Conservation (phyloP, 2,888 invertebrate genomes). For the Epirrita christyi region DNA sequence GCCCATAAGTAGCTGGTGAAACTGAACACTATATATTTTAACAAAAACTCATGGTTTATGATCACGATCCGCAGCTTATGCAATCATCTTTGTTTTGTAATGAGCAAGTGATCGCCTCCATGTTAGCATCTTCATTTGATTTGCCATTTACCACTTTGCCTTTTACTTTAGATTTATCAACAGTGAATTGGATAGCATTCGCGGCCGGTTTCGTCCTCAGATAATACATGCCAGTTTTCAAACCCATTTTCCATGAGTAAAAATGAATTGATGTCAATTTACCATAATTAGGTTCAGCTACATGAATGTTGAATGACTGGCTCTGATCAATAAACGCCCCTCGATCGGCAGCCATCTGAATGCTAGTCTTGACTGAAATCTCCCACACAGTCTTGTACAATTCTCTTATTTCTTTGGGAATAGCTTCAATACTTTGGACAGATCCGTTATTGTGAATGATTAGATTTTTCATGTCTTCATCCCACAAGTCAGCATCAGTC, state of each 20-base stretch:
- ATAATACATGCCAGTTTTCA: slow-evolving; percentile 99
- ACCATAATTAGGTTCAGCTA: slow-evolving; percentile 96
- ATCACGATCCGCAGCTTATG: slow-evolving; percentile 92
- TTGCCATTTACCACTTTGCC: slow-evolving; percentile 54
- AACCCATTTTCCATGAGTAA: slow-evolving; percentile 97
- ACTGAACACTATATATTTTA: too few relatives aligned
- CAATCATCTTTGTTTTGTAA: slow-evolving; percentile 95
- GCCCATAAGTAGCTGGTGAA: too few relatives aligned
- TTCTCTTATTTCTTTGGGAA: slow-evolving; percentile 93
- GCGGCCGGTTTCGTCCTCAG: slow-evolving; percentile 98
- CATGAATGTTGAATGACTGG: slow-evolving; percentile 98
- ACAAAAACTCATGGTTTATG: background rate
- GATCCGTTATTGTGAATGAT: slow-evolving; percentile 97
- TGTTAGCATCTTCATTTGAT: slow-evolving; percentile 76
- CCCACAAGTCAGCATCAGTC: slow-evolving; percentile 96
- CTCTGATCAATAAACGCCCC: slow-evolving; percentile 99
- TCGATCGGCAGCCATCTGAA: slow-evolving; percentile 98
- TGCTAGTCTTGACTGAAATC: slow-evolving; percentile 95
- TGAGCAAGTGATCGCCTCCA: slow-evolving; percentile 93
- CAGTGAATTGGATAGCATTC: slow-evolving; percentile 98
- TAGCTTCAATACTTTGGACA: slow-evolving; percentile 93
- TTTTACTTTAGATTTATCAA: slow-evolving; percentile 89
- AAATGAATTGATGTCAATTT: slow-evolving; percentile 99
- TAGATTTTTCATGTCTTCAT: slow-evolving; percentile 97
- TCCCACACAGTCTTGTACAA: slow-evolving; percentile 99